Evolutionary conservation across 2,888 invertebrate species (phyloP), one percentile per base, ranked within the genome.

Genomic region (Lepidonotus clava): DNA sequence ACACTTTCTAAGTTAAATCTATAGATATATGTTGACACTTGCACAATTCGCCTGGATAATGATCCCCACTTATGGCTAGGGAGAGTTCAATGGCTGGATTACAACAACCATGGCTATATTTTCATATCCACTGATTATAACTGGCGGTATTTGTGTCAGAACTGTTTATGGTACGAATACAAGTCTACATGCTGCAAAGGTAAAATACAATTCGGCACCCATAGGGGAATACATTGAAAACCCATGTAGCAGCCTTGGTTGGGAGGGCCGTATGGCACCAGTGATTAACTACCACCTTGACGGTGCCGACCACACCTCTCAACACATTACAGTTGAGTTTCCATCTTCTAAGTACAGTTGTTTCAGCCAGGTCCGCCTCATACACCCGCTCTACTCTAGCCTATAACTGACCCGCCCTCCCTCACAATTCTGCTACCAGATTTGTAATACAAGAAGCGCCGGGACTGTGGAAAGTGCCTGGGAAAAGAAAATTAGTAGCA

Each of bases 141-240:
- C 46, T 46, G 8, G 46, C 18, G 18, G 18, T 18, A 46, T 46
- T 11, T 46, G 8, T 18, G 46, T 8, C 18, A 8, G 18, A 8
- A 11, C 46, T 11, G 46, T 71, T 14, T n/a, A n/a, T n/a, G n/a
- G n/a, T n/a, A n/a, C n/a, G n/a, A n/a, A n/a, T n/a, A n/a, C n/a
- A n/a, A n/a, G n/a, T n/a, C n/a, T n/a, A n/a, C n/a, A 36, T 71
- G 1, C 34, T 71, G n/a, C 34, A 21, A 36, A n/a, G 2, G 21
- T 21, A 18, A 38, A 21, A 21, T 34, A 36, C 14, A 6, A 36
- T 0, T 36, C n/a, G 1, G 14, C 46, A 51, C 80, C 80, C 80
- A 80, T 80, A 80, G 71, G 80, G 80, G 41, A 46, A 41, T 80
- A 80, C 80, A 80, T 80, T 80, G 80, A 80, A 40, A 80, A 80